Evolutionary conservation across 64 coral and sea anemone genomes (phyloP), one percentile per base, ranked within the genome.

Genomic region (Montipora capricornis): DNA sequence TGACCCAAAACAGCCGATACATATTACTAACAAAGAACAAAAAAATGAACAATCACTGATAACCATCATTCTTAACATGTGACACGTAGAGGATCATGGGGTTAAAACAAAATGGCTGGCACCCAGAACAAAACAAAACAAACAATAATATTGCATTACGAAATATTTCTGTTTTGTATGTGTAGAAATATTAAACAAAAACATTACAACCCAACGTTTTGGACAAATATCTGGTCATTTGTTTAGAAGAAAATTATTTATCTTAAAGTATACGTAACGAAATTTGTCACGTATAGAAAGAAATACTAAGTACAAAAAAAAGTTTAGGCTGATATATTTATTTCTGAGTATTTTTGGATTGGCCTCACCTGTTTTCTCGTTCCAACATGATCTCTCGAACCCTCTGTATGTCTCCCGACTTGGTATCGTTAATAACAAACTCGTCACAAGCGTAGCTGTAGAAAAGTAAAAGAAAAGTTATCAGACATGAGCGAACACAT

Each of bases 391-490:
- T 92, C 71, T 98, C 94, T 50, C 97, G 78, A 60, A 96, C 83
- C 85, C 91, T 85, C 81, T 98, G 94, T 47, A 98, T 96, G 51
- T 98, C 95, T 37, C 97, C 97, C 10, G 73, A 62, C 76, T 96
- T 96, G 4, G 91, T 98, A 79, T 98, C 97, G 57, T 98, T 98
- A 49, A 98, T 96, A 22, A 98, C 82, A 91, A 98, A 98, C 60
- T 98, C 97, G 68, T 98, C 97, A 92, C 97, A 98, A 51, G 86
- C 90, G 53, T 98, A 98, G 88, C 97, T 98, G 64, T 73, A 19
- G 82, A 73, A 86, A 73, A 86, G 16, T 86, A 3, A 69, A 7
- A 17, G 37, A 37, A 49, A 20, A 86, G 15, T 70, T 5, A 6
- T 71, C 19, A 48, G 6, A 49, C 5, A 50, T n/a, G 4, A 86